Percentiles rank a stretch among this genome's conserved stretches.
These are phyloP conservation scores for Neomonachus schauinslandi DNA, from an alignment of 2,113 vertebrate species.

Conservation along the genomic window DNA sequence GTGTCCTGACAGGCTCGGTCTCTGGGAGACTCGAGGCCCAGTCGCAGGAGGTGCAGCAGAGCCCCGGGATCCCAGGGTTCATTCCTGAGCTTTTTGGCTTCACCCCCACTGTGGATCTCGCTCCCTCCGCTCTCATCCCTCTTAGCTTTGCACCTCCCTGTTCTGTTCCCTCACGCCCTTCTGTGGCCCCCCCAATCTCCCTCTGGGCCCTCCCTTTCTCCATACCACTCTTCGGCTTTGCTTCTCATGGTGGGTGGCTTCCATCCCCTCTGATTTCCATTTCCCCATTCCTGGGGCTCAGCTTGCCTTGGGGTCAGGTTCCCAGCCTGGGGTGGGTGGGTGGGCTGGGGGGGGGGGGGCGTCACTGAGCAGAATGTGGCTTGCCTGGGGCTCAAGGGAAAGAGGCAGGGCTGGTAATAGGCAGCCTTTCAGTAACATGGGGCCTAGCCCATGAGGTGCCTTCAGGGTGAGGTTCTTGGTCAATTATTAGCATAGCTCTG, in stretches of 20 bases:
- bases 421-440: background rate
- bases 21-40: background rate
- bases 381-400: background rate
- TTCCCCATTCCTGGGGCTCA: background rate
- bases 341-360: background rate
- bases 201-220: background rate
- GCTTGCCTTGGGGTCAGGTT: background rate
- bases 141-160: background rate
- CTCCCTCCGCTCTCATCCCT: fast-evolving
- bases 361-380: background rate
- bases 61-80: too few species aligned
- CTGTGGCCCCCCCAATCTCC: fast-evolving
- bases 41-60: background rate
- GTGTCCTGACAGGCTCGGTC: background rate
- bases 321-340: background rate
- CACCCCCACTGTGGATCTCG: fast-evolving
- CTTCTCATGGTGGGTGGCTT: background rate
- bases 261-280: background rate
- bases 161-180: background rate
- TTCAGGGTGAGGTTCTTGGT: background rate
- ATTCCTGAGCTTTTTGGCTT: background rate
- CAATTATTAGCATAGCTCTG: fast-evolving
- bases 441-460: background rate
- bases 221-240: background rate
- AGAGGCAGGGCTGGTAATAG: background rate